phyloP scores from a whole-genome alignment of 2,888 invertebrate genomes.

The Scaptomyza parva region DNA sequence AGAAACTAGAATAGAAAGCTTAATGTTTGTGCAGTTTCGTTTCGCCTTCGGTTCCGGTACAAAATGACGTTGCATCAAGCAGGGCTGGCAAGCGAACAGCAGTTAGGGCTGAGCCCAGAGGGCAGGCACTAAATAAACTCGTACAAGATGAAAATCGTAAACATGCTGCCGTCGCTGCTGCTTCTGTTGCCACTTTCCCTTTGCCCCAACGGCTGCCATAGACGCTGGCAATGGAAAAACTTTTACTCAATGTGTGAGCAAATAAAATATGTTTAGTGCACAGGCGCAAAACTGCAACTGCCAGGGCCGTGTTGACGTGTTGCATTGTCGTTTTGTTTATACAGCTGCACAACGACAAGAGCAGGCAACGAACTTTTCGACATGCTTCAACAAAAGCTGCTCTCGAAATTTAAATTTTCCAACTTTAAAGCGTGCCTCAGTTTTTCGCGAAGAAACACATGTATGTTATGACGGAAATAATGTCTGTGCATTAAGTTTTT shows the following conservation, averaged over 20 bases:
- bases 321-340: constrained; percentile 57
- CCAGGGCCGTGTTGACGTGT: constrained; percentile 54
- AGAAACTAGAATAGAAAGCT: constrained; percentile 3
- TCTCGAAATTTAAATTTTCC: constrained; percentile 9
- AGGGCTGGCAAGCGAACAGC: constrained; percentile 48
- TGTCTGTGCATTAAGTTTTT: neutral
- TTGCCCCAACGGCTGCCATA: constrained; percentile 25
- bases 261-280: constrained; percentile 73
- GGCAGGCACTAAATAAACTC: constrained; percentile 67
- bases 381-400: constrained; percentile 24
- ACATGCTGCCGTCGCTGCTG: constrained; percentile 54
- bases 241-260: constrained; percentile 64
- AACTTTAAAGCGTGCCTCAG: constrained; percentile 4
- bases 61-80: constrained; percentile 57
- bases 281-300: constrained; percentile 57
- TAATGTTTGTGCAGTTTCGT: constrained; percentile 26
- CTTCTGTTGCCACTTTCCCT: constrained; percentile 15
- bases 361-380: constrained; percentile 43
- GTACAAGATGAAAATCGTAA: constrained; percentile 73
- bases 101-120: constrained; percentile 17
- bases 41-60: constrained; percentile 14
- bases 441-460: neutral
- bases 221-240: constrained; percentile 59
- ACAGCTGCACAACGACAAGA: constrained; percentile 45
- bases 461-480: neutral